Evolutionary conservation across 1,140 invertebrate genomes (phyloP), one percentile per base, ranked within the genome.

Genomic region (Callitettix versicolor): DNA sequence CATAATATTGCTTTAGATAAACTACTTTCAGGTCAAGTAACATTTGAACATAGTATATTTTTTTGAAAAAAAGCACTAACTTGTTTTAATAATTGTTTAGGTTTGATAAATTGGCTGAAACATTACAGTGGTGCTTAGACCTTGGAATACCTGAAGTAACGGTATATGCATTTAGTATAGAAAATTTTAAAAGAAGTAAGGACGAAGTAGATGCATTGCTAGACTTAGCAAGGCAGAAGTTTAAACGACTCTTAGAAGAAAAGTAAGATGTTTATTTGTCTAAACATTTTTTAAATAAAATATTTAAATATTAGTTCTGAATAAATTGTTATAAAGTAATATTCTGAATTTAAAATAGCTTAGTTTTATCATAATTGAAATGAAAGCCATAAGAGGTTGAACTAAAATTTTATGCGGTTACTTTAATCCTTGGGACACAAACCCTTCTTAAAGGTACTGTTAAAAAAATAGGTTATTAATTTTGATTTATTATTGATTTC

Each of bases 151-250:
- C 66, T 30, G 95, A 99, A 80, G 92, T 99, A 0, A 99, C 96
- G 7, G 89, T 98, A 9, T 99, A 98, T 76, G 95, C 96, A 26
- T 99, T 99, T 64, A 98, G 95, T 69, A 98, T 99, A 69, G 96
- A 99, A 75, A 99, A 99, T 73, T 99, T 98, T 66, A 98, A 98
- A 73, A 75, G 97, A 54, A 86, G 80, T 48, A 69, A 84, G 68
- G 86, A 95, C 57, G 97, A 99, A 79, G 94, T 99, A 0, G 79
- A 90, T 62, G 81, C 78, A 18, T 73, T 99, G 1, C 85, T 99
- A 82, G 77, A 90, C 60, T 72, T 99, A 55, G 88, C 93, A 0
- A 75, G 79, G 60, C 80, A 95, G 63, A 98, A 98, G 68, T 97
- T 98, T 69, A 65, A 78, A 64, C 75, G 79, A 60, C 70, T 99